Evolutionary conservation across 2,888 invertebrate genomes (phyloP), one percentile per base, ranked within the genome.

Genomic region (Amiota minor): DNA sequence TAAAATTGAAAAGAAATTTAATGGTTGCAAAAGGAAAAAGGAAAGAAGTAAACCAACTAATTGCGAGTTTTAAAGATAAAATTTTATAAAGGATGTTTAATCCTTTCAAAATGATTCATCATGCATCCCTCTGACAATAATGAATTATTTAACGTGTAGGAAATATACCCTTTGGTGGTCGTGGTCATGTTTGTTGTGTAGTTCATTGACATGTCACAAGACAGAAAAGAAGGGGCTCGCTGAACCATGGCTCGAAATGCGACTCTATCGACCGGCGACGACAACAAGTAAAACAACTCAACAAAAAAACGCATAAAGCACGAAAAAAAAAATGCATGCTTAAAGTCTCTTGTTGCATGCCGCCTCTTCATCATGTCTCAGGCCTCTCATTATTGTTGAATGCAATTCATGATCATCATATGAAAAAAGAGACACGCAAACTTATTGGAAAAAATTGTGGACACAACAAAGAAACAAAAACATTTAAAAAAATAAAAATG

Each of bases 271-370:
- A 16, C 9, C 12, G 53, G 53, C 53, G 16, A 53, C n/a, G 49
- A 20, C 47, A 47, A 47, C 18, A n/a, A 46, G 62, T 45, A 62
- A 14, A 62, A 62, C 1, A 62, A 62, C 49, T 69, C 16, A 74
- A 78, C 47, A 62, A 45, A 50, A 72, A 64, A 72, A 72, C 76
- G 55, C 76, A 79, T 78, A 20, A 59, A 20, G 59, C 79, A 73
- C 45, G 18, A 64, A n/a, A n/a, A 64, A 64, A 47, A 67, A 67
- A 70, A n/a, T 72, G 65, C 35, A 35, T 35, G 35, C 35, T 8
- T 35, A 1, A 6, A 3, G 35, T 35, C 35, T 35, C 35, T 35
- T 35, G 35, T 35, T 35, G 35, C 35, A 4, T 35, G 35, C 35
- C 6, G 35, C 35, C 6, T 4, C 35, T 35, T 35, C 6, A 35